Evolutionary conservation across 2,113 vertebrate species (phyloP).

Genomic region (Crotalus helleri): DNA sequence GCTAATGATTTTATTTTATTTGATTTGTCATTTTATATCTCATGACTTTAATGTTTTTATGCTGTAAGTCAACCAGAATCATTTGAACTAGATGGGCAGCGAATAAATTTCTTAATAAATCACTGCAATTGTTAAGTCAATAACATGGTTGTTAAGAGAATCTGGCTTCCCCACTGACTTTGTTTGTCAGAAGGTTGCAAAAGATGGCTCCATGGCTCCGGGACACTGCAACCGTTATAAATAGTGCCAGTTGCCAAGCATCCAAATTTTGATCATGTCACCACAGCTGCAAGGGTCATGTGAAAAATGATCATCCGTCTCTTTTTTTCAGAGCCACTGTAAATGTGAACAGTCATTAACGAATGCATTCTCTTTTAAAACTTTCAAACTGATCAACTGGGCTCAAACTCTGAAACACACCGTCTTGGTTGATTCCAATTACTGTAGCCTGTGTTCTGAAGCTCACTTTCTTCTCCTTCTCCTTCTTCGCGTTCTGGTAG

Average conservation of each 20-base stretch:
- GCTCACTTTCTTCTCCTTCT: slow-evolving; percentile 94
- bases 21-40: too few relatives aligned
- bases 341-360: background rate
- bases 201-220: background rate
- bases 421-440: slow-evolving; percentile 90
- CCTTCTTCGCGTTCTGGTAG: slow-evolving; percentile 96
- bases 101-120: background rate
- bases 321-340: background rate
- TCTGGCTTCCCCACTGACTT: background rate
- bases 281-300: background rate
- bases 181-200: background rate
- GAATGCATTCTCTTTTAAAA: background rate
- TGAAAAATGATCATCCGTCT: background rate
- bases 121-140: background rate
- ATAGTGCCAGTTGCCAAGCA: background rate
- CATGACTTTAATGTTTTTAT: too few relatives aligned
- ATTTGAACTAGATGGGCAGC: too few relatives aligned
- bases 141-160: background rate
- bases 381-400: background rate
- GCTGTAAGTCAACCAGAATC: too few relatives aligned
- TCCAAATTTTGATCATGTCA: background rate
- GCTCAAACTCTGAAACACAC: slow-evolving; percentile 65
- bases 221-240: background rate
- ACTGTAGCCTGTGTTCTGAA: slow-evolving; percentile 78
- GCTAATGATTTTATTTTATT: too few relatives aligned